Conservation (phyloP, 2,113 vertebrate genomes). For the Pycnonotus jocosus region DNA sequence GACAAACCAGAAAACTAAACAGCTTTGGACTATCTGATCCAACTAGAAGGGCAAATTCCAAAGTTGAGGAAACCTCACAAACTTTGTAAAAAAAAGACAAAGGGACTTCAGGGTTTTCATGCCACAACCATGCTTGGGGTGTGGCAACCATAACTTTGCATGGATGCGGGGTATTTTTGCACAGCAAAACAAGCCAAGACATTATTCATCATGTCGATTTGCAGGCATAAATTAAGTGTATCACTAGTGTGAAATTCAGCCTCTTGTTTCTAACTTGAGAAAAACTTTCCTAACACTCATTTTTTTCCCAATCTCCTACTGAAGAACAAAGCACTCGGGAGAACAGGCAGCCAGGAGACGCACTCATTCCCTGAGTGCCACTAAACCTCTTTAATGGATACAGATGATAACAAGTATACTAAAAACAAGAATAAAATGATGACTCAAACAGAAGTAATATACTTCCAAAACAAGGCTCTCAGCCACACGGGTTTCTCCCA, state of each 20-base stretch:
- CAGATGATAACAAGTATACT: background rate
- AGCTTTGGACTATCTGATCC: background rate
- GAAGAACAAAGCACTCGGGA: background rate
- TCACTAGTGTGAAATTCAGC: background rate
- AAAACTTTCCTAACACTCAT: background rate
- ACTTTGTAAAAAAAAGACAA: background rate
- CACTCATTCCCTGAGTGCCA: background rate
- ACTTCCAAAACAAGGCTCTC: constrained; percentile 4
- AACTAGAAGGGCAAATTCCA: background rate
- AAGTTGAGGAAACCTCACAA: background rate
- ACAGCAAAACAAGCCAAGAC: background rate
- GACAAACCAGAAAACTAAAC: background rate
- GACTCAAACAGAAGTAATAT: constrained; percentile 10
- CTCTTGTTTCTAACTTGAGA: background rate
- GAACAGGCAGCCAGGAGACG: background rate
- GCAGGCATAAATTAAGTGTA: background rate
- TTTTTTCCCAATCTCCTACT: background rate
- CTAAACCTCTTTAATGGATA: background rate
- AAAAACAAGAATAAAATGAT: background rate
- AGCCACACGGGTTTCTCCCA: background rate
- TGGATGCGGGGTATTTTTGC: background rate
- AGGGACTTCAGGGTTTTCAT: background rate
- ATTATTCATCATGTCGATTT: background rate
- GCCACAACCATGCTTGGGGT: background rate
- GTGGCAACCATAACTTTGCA: background rate